phyloP scores from a whole-genome alignment of 2,888 invertebrate genomes.

The Campoletis raptor region DNA sequence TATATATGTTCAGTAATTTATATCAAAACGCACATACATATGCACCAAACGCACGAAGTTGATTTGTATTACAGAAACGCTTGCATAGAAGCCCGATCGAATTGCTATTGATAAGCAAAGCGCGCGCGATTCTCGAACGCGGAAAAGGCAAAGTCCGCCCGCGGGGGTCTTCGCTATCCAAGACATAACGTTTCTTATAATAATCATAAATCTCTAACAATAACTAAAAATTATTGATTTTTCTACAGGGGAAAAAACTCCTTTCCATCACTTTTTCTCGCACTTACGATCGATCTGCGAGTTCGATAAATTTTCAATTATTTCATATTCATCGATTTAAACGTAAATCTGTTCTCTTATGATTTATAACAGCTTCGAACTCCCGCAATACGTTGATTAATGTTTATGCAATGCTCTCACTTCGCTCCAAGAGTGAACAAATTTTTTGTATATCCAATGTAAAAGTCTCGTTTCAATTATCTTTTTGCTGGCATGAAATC shows the following conservation, averaged over 20 bases:
- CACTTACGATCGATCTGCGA: slow-evolving; percentile 24
- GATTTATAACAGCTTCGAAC: slow-evolving; percentile 16
- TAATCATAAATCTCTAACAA: background rate
- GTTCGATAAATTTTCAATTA: slow-evolving; percentile 58
- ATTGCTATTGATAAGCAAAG: slow-evolving; percentile 81
- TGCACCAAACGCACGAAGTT: slow-evolving; percentile 60
- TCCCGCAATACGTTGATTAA: slow-evolving; percentile 51
- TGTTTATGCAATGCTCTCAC: slow-evolving; percentile 22
- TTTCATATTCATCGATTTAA: slow-evolving; percentile 39
- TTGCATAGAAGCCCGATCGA: slow-evolving; percentile 75
- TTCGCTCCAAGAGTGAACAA: background rate
- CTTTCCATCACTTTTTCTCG: background rate
- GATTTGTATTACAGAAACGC: slow-evolving; percentile 77
- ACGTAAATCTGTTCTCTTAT: slow-evolving; percentile 40
- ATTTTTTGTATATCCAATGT: background rate
- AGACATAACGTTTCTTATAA: slow-evolving; percentile 26
- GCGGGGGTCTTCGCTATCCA: background rate
- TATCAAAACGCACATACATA: slow-evolving; percentile 46
- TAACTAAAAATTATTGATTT: slow-evolving; percentile 6
- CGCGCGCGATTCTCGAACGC: slow-evolving; percentile 77
- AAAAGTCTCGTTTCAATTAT: slow-evolving; percentile 58
- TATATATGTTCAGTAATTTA: slow-evolving; percentile 58
- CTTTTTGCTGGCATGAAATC: slow-evolving; percentile 15
- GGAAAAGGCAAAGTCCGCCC: slow-evolving; percentile 73
- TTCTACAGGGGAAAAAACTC: background rate